Evolutionary conservation across 1,140 invertebrate species (phyloP), one percentile per base, ranked within the genome.

Genomic region (Wasmannia auropunctata): DNA sequence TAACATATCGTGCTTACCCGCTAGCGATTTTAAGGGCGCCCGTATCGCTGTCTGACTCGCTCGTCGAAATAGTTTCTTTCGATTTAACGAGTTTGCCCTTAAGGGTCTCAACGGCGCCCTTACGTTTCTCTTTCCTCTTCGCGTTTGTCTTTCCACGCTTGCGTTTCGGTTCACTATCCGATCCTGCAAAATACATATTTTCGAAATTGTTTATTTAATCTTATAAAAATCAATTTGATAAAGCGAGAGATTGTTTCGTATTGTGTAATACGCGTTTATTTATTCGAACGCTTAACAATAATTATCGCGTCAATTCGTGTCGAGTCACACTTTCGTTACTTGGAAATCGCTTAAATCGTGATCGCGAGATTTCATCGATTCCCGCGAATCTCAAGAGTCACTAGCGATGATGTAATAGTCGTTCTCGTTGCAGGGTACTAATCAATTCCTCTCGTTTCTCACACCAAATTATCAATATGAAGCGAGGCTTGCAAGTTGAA

Each of bases 41-140:
- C 58, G 96, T 95, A 90, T 98, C 98, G 67, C 98, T 98, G 70
- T 99, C 98, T 0, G 98, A 98, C 92, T 99, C 98, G 90, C 98
- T 98, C 0, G 98, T 99, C 0, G 98, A 99, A 81, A 99, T 99
- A 0, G 98, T 98, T 86, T 98, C 98, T 95, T 99, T 99, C 0
- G 98, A 99, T 0, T 99, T 97, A 91, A 99, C 97, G 93, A 97
- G 96, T 65, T 98, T 97, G 92, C 98, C 98, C 95, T 98, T 98
- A 5, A 97, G 96, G 60, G 97, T 97, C 88, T 98, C 97, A 51
- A 72, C 4, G 34, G 87, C 74, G 40, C 83, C 91, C 51, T 90
- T 92, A 4, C 72, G 77, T 86, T 95, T 94, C 85, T 96, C 95
- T 92, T 95, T 95, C 90, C 94, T 81, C 88, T 92, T 91, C 0